These are phyloP conservation scores for Tanypteryx hageni DNA, from an alignment of 2,888 invertebrate genomes.

Conservation along the genomic window DNA sequence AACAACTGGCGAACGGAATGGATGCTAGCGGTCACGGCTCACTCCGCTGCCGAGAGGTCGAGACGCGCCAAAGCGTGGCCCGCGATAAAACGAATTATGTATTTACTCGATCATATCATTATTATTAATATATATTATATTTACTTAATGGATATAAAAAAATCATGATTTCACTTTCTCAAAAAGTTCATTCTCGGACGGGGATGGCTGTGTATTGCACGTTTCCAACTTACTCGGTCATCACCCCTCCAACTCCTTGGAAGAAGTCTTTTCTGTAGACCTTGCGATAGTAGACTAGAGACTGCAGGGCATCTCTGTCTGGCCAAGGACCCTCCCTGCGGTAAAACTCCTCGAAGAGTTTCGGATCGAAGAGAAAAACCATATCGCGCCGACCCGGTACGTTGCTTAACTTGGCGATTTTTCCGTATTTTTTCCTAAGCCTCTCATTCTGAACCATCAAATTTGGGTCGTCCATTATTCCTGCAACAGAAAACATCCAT, in stretches of 20 bases:
- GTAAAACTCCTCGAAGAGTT: slow-evolving; percentile 73
- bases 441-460: neutral
- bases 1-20: no score
- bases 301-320: slow-evolving; percentile 74
- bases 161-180: no score
- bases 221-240: slow-evolving; percentile 73
- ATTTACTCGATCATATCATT: no score
- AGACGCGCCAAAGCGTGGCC: no score
- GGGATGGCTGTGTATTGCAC: no score
- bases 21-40: no score
- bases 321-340: slow-evolving; percentile 74
- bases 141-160: no score
- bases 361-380: slow-evolving; percentile 73
- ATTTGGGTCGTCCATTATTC: neutral
- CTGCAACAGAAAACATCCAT: neutral
- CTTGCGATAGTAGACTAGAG: slow-evolving; percentile 74
- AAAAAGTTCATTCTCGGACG: no score
- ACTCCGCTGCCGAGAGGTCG: no score
- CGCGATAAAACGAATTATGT: no score
- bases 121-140: no score
- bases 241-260: slow-evolving; percentile 73
- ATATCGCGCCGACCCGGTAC: slow-evolving; percentile 68
- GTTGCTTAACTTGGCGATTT: slow-evolving; percentile 58
- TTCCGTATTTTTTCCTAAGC: slow-evolving; percentile 63
- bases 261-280: slow-evolving; percentile 71